phyloP scores from a whole-genome alignment of 2,888 invertebrate genomes.

The Margaritifera margaritifera region DNA sequence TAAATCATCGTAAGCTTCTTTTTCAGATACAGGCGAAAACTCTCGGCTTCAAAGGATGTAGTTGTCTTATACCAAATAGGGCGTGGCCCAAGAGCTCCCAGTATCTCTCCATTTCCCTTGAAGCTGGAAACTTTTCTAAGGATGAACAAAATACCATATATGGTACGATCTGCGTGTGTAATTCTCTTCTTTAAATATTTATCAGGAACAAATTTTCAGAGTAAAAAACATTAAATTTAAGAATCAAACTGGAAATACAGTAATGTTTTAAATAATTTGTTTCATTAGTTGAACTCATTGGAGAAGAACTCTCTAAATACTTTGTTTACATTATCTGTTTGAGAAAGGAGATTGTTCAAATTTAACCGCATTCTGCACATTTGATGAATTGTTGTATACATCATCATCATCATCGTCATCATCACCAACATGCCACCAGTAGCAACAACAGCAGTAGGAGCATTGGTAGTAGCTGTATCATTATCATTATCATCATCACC shows the following conservation, averaged over 20 bases:
- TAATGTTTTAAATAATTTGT: too few species aligned
- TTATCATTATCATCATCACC: too few species aligned
- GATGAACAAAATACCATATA: constrained; percentile 70
- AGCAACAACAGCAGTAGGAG: too few species aligned
- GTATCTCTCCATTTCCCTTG: constrained; percentile 71
- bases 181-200: neutral
- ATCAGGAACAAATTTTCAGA: neutral
- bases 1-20: neutral
- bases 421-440: too few species aligned
- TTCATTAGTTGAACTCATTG: too few species aligned
- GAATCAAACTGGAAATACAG: neutral
- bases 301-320: too few species aligned
- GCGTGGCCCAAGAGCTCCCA: constrained; percentile 65
- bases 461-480: too few species aligned
- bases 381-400: too few species aligned
- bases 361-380: too few species aligned
- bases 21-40: constrained; percentile 28
- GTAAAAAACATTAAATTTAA: neutral
- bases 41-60: constrained; percentile 41
- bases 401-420: too few species aligned
- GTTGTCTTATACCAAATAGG: constrained; percentile 68
- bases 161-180: constrained; percentile 51
- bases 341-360: too few species aligned
- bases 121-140: constrained; percentile 73
- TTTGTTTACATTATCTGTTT: too few species aligned